Conservation (phyloP, 2,797 vertebrate genomes). For the Enoplosus armatus region DNA sequence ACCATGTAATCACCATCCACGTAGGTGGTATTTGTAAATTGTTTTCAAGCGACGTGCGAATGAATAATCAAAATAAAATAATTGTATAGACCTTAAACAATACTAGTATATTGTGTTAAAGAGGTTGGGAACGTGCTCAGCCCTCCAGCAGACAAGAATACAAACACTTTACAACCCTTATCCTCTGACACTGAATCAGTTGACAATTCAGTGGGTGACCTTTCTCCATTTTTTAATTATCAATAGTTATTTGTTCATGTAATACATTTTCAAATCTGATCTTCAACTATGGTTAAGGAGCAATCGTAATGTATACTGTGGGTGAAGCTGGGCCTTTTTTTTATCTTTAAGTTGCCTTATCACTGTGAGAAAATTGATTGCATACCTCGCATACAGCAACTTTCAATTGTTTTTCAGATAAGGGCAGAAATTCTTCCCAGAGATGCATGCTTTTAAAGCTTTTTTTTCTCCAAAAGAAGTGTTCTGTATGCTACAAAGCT, state of each 20-base stretch:
- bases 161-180: not conserved
- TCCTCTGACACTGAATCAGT: not conserved
- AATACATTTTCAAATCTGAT: not conserved
- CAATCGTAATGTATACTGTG: constrained; percentile 8
- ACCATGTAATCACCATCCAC: not conserved
- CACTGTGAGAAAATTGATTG: constrained; percentile 33
- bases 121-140: not conserved
- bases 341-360: constrained; percentile 30
- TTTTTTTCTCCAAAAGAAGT: not conserved
- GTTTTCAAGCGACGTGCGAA: not conserved
- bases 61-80: not conserved
- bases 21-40: not conserved
- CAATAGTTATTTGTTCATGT: not conserved
- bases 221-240: not conserved
- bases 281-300: not conserved
- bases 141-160: not conserved
- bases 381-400: not conserved
- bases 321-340: constrained; percentile 13
- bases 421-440: not conserved
- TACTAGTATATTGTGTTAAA: not conserved
- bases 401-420: not conserved
- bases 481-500: not conserved
- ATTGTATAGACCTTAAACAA: not conserved
- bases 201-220: not conserved
- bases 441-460: not conserved